phyloP scores from a whole-genome alignment of 2,888 invertebrate species.

The Oegoconia quadripuncta region DNA sequence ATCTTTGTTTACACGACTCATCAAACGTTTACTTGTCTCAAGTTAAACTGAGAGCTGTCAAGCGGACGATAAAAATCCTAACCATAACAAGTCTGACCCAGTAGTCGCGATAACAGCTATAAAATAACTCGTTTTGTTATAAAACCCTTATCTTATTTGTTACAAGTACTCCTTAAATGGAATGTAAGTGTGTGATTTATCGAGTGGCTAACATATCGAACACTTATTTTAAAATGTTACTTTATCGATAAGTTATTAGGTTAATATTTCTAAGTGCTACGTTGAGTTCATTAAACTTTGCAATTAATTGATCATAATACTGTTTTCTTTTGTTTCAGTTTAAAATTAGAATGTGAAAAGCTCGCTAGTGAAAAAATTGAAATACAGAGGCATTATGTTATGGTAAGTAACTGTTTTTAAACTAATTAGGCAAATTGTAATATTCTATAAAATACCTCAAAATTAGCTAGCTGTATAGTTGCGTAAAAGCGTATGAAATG shows the following conservation, averaged over 20 bases:
- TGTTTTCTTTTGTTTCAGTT: constrained; percentile 73
- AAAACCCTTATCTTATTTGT: constrained; percentile 53
- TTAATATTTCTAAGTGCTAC: constrained; percentile 18
- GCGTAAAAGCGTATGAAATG: neutral
- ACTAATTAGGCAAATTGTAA: neutral
- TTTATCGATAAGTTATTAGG: constrained; percentile 9
- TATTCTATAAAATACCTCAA: neutral
- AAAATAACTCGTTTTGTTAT: constrained; percentile 49
- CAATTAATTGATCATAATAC: neutral
- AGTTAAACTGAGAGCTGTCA: constrained; percentile 43
- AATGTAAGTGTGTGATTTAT: constrained; percentile 28
- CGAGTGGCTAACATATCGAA: constrained; percentile 12
- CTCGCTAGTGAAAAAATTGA: constrained; percentile 93
- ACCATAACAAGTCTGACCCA: constrained; percentile 53
- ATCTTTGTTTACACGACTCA: too few species aligned
- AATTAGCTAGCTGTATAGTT: neutral
- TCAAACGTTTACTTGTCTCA: constrained; percentile 25
- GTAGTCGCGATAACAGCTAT: constrained; percentile 46
- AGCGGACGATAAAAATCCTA: constrained; percentile 51
- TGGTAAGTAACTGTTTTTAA: constrained; percentile 80
- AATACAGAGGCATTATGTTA: constrained; percentile 94
- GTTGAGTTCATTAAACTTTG: neutral
- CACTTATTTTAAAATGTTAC: neutral
- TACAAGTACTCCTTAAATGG: constrained; percentile 51
- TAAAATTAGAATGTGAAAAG: constrained; percentile 94